These are phyloP conservation scores for Prunella strophiata DNA, from an alignment of 2,797 vertebrate species.

Conservation along the genomic window DNA sequence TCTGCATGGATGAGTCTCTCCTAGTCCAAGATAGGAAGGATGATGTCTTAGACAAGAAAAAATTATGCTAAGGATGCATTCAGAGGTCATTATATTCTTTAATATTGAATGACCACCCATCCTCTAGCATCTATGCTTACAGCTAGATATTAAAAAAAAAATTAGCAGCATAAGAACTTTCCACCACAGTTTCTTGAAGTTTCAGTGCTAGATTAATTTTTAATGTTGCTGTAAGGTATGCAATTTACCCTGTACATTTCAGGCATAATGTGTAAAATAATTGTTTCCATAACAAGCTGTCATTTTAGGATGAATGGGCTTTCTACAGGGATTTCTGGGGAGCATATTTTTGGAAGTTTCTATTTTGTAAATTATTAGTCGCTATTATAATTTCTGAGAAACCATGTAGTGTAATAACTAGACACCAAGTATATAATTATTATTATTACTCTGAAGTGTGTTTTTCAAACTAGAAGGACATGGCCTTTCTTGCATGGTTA, in stretches of 20 bases:
- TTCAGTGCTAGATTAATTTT: background rate
- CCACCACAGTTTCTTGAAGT: background rate
- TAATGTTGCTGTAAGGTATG: background rate
- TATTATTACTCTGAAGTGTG: background rate
- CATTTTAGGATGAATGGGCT: background rate
- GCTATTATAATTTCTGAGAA: conserved; percentile 4
- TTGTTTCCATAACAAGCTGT: background rate
- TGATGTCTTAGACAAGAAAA: background rate
- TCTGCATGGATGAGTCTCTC: background rate
- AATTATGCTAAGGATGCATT: background rate
- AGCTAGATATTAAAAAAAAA: background rate
- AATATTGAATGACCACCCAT: background rate
- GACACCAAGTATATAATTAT: background rate
- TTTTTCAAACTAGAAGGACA: background rate
- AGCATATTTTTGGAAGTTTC: background rate
- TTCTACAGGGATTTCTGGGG: background rate
- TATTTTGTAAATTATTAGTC: conserved; percentile 23
- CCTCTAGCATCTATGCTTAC: background rate
- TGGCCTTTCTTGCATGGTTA: background rate
- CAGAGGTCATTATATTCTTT: background rate
- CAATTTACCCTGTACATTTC: background rate
- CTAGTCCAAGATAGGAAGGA: background rate
- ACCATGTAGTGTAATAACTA: background rate
- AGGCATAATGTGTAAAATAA: background rate
- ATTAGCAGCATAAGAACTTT: background rate